Evolutionary conservation across 2,888 invertebrate species (phyloP).

Genomic region (Pocota personata): DNA sequence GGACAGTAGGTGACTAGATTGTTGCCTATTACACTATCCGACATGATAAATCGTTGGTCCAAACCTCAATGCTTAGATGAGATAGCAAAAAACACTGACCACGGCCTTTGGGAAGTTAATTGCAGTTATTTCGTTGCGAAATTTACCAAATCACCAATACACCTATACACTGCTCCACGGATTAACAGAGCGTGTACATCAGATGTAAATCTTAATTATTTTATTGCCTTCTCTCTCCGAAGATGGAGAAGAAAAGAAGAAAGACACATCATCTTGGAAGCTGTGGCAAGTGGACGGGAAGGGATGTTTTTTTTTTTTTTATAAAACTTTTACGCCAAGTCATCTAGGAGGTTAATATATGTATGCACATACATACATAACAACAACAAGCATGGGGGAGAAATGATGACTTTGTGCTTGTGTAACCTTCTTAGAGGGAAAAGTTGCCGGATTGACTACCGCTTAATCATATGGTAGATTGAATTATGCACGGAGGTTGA

Average conservation of each 20-base stretch:
- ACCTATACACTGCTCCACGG: conserved; percentile 10
- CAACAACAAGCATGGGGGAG: conserved; percentile 11
- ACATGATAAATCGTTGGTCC: conserved; percentile 33
- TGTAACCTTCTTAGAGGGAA: conserved; percentile 21
- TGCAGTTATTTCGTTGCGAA: conserved; percentile 13
- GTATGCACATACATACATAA: neutral
- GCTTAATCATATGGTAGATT: conserved; percentile 61
- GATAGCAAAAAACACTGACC: conserved; percentile 23
- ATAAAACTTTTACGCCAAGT: conserved; percentile 39
- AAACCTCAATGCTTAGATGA: conserved; percentile 7
- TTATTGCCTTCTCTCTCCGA: conserved; percentile 36
- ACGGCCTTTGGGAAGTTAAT: conserved; percentile 23
- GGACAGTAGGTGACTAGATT: no score
- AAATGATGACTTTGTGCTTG: conserved; percentile 43
- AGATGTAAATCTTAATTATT: conserved; percentile 63
- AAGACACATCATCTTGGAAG: conserved; percentile 3
- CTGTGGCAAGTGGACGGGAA: neutral
- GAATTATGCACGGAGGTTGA: conserved; percentile 50
- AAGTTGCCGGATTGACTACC: conserved; percentile 56
- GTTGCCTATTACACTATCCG: conserved; percentile 13
- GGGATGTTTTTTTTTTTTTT: no score
- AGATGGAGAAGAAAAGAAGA: neutral
- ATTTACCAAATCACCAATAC: conserved; percentile 18
- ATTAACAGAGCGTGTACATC: conserved; percentile 52
- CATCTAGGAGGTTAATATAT: conserved; percentile 31